Base-by-base conservation (phyloP, 1,140 invertebrate species). In the Drosophila pandora region DNA sequence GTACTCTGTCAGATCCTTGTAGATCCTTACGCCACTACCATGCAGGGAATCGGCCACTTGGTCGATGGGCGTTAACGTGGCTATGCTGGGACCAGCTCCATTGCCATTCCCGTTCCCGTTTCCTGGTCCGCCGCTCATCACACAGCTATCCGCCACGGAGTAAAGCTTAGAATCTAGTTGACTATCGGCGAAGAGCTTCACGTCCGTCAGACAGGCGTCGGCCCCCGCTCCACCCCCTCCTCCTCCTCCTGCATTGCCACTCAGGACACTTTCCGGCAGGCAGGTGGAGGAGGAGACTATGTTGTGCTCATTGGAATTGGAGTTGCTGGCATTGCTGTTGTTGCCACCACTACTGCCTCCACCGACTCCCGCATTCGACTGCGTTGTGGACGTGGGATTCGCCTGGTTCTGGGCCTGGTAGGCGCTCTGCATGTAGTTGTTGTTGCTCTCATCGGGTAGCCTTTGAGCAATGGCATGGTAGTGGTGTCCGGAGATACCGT, bases 401-500 rank as follows among this genome's bases (percentile, higher is more conserved):
- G 63, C 93, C 87, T 81, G 77, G 37, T 61, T 64, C 52, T 85
- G 73, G 61, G 41, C 68, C 12, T 92, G 93, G 79, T 94, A 94
- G 48, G 93, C 93, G 65, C 93, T 94, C 74, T 94, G 93, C 57
- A 93, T 93, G 37, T 94, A 94, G 60, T 94, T 94, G 82, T 95
- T 94, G 90, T 95, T 95, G 91, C 95, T 95, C 77, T 95, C 94
- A 67, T 94, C 93, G 3, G 94, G 94, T 55, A 94, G 92, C 48
- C 94, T 92, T 89, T 95, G 94, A 3, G 96, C 95, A 92, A 97
- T 96, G 70, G 96, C 94, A 91, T 97, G 96, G 92, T 96, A 96
- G 85, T 97, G 96, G 84, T 96, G 95, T n/a, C 96, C 95, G 48
- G 96, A 95, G 81, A 97, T 96, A 21, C 96, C 95, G 92, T 97